Percentiles rank a stretch among this genome's conserved stretches.
Evolutionary conservation across 2,888 invertebrate genomes (phyloP).

Genomic region (Nomada ferruginata): DNA sequence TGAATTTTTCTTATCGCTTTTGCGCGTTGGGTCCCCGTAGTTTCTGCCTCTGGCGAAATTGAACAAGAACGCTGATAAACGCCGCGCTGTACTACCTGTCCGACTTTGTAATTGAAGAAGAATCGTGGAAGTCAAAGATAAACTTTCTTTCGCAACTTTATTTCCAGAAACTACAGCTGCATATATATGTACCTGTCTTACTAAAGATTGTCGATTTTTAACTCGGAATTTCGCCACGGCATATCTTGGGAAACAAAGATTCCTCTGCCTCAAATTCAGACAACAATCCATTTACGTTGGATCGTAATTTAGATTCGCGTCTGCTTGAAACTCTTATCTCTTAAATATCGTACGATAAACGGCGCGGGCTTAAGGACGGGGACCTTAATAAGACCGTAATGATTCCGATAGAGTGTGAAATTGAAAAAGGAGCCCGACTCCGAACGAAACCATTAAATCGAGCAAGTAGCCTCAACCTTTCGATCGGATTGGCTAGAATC

Average conservation of each 20-base stretch:
- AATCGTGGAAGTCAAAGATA: neutral
- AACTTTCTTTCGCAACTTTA: too few species aligned
- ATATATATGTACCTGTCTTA: too few species aligned
- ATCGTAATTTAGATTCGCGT: too few species aligned
- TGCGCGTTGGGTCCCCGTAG: neutral
- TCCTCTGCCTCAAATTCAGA: too few species aligned
- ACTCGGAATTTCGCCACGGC: too few species aligned
- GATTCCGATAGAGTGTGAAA: conserved; percentile 56
- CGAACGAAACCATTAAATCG: conserved; percentile 64
- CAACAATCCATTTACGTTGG: too few species aligned
- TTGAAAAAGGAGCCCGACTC: conserved; percentile 51
- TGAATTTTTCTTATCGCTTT: conserved; percentile 65
- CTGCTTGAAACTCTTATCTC: conserved; percentile 16
- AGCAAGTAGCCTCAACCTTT: conserved; percentile 21
- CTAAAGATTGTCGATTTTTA: too few species aligned
- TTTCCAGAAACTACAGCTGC: neutral
- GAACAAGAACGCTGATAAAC: conserved; percentile 14
- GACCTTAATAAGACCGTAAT: conserved; percentile 48
- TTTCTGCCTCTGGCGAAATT: conserved; percentile 20
- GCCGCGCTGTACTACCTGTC: conserved; percentile 2
- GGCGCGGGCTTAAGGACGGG: neutral
- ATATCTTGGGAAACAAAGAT: too few species aligned
- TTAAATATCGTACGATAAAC: conserved; percentile 43
- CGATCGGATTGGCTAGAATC: conserved; percentile 53
- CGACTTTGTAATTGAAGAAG: conserved; percentile 1